Conservation (phyloP, 2,113 vertebrate genomes). For the Hippocampus guttulatus region DNA sequence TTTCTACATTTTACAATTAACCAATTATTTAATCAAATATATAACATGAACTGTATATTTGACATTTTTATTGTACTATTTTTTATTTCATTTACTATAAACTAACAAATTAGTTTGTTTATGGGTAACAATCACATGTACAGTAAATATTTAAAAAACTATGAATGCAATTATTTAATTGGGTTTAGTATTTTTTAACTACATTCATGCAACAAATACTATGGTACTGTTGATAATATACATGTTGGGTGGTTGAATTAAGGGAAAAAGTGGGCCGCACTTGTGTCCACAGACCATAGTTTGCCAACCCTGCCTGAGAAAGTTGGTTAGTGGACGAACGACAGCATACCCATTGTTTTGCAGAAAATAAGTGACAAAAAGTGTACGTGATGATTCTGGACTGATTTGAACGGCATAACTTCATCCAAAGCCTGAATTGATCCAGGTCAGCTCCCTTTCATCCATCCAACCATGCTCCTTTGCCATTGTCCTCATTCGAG, state of each 20-base stretch:
- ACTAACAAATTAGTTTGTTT: no score
- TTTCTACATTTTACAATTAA: no score
- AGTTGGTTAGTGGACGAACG: background rate
- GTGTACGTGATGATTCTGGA: background rate
- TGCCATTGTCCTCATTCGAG: background rate
- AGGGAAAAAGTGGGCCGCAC: background rate
- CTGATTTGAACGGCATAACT: background rate
- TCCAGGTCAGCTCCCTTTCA: background rate
- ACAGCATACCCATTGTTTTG: background rate
- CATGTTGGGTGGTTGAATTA: background rate
- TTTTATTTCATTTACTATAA: no score
- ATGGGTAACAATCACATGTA: no score
- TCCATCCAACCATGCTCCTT: background rate
- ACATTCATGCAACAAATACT: no score
- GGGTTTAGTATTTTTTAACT: no score
- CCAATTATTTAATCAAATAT: no score
- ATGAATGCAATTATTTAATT: no score
- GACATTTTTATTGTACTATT: no score
- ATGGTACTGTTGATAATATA: no score
- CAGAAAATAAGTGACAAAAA: background rate
- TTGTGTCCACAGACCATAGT: background rate
- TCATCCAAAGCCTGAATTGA: background rate
- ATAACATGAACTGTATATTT: no score
- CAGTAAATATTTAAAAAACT: no score
- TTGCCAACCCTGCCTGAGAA: background rate